Base-by-base conservation (phyloP, 2,888 invertebrate species). In the Acleris emargana region DNA sequence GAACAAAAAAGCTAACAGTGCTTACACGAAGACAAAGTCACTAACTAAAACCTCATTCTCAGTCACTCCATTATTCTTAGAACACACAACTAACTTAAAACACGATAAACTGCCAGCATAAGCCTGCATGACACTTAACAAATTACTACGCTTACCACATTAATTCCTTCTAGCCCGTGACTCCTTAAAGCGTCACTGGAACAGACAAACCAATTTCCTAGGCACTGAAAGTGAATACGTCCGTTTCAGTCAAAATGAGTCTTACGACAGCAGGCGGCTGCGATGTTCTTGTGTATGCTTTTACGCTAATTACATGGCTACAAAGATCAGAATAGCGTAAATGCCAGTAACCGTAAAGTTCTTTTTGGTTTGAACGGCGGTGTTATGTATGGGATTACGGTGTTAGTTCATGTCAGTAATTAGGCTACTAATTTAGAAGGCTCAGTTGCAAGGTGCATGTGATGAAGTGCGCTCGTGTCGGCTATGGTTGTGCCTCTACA, bases 381-480 rank as follows among this genome's bases (percentile, higher is more conserved):
- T 43, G 13, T 38, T 28, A 4, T 38, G 20, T 47, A 20, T 61
- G 9, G 61, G 53, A 61, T 61, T 61, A 61, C 32, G 18, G 52
- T 20, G 45, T 53, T 45, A 60, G 53, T 47, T 22, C 47, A 32
- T 32, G 57, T 57, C 42, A 49, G 53, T 53, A 64, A 57, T 57
- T 43, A 45, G 42, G 32, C 32, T 22, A 42, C 58, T 59, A 54
- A 64, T 64, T 53, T 49, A 64, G 43, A 49, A 55, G 51, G 53
- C 49, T 64, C 57, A 25, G 62, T 58, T 59, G 59, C 58, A 53
- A 53, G 25, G 49, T 64, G 64, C 59, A 64, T 50, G 47, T 49
- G n/a, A 45, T 45, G 16, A 45, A 45, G 42, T 57, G 45, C 32
- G 22, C 5, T 54, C 13, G 13, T 38, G 38, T 4, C 3, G 3